Evolutionary conservation across 1,140 invertebrate genomes (phyloP), one percentile per base, ranked within the genome.

Genomic region (Leptestheria dahalacensis): DNA sequence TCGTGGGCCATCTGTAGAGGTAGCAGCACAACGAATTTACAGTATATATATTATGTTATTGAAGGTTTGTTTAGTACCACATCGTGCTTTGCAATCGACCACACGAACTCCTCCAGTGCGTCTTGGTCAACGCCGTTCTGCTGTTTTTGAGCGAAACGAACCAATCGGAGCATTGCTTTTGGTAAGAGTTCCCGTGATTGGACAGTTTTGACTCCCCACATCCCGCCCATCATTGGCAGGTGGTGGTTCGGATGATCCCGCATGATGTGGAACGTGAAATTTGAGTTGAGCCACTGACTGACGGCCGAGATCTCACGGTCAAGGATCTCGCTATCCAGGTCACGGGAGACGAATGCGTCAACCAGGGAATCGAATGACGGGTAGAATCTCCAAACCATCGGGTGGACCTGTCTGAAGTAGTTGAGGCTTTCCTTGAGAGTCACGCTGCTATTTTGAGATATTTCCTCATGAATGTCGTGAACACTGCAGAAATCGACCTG

Each of bases 311-410:
- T 57, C 52, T 65, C 65, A 20, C 65, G 33, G 18, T 46, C 12
- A 1, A 41, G 50, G 20, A 65, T 50, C 10, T 47, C 12, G 21
- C 57, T 61, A 57, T 65, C 65, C 18, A 62, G 25, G 33, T 65
- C 65, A n/a, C 62, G 20, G 11, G 59, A 63, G 23, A 63, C 26
- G 29, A 64, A 64, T 2, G 48, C 50, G n/a, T 61, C 61, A 10
- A 64, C 63, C 4, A 25, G 23, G 15, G 57, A 51, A 48, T 64
- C 63, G 10, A 58, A 20, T 41, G 61, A 33, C 11, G 60, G 61
- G 25, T 62, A 48, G 55, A 63, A 67, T 15, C 67, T 48, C 65
- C 66, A 68, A 15, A 63, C 57, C 48, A 12, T 24, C 28, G 58
- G 48, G 23, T 60, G 23, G 15, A 60, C 15, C 46, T 28, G 12